These are phyloP conservation scores for Chirona hameri DNA, from an alignment of 2,888 invertebrate species.

Conservation along the genomic window DNA sequence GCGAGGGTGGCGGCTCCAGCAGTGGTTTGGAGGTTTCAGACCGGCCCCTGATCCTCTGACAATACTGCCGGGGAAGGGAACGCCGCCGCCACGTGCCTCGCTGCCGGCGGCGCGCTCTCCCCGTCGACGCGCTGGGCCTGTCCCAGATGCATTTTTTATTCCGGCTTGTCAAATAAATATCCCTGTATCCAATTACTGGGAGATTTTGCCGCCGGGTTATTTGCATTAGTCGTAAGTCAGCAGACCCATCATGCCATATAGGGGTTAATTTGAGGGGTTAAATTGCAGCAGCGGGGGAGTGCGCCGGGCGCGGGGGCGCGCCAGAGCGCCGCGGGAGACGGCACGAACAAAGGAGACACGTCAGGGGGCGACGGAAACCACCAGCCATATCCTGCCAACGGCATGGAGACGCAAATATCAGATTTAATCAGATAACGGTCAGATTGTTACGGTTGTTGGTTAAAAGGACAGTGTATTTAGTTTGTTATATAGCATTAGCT, in stretches of 20 bases:
- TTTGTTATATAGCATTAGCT: too few relatives aligned
- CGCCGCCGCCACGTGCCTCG: not conserved
- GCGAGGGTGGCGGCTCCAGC: too few relatives aligned
- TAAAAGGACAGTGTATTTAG: too few relatives aligned
- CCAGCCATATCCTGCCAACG: not conserved
- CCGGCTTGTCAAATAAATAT: constrained; percentile 26
- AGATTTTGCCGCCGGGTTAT: constrained; percentile 7
- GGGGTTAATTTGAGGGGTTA: constrained; percentile 23
- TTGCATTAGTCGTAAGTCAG: constrained; percentile 23
- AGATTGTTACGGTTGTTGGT: too few relatives aligned
- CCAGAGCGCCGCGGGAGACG: not conserved
- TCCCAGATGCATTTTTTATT: not conserved
- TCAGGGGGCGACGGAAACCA: not conserved
- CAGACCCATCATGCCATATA: not conserved
- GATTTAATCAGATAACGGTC: too few relatives aligned
- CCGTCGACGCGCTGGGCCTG: not conserved
- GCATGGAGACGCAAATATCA: too few relatives aligned
- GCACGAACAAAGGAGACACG: not conserved
- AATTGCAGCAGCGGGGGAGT: not conserved
- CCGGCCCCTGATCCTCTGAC: too few relatives aligned
- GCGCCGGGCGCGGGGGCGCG: not conserved
- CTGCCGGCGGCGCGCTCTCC: not conserved
- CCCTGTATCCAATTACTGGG: constrained; percentile 6
- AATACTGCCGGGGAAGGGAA: too few relatives aligned
- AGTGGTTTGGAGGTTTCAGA: too few relatives aligned